Evolutionary conservation across 2,797 vertebrate genomes (phyloP).

Genomic region (Phoeniculus purpureus): DNA sequence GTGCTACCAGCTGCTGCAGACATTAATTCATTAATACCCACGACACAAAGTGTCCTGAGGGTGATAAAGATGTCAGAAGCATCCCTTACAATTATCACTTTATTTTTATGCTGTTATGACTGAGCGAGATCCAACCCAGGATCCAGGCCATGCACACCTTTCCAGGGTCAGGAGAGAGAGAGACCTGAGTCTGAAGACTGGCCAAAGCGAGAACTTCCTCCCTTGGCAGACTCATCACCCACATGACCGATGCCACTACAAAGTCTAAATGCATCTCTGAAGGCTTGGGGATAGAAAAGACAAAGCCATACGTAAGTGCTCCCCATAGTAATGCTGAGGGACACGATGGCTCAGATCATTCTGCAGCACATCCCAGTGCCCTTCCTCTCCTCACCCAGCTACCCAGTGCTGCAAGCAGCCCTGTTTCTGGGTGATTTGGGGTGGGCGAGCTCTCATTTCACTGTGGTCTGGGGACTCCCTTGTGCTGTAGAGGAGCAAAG

Average conservation of each 20-base stretch:
- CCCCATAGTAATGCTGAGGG: background rate
- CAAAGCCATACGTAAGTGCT: background rate
- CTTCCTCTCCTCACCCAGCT: background rate
- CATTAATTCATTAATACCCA: background rate
- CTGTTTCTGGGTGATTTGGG: background rate
- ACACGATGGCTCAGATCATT: rapidly evolving
- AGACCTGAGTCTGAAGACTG: background rate
- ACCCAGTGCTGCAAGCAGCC: background rate
- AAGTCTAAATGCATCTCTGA: background rate
- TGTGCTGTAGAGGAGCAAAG: background rate
- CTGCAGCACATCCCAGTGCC: rapidly evolving
- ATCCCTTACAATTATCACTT: background rate
- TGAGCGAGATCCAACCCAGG: rapidly evolving
- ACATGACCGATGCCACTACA: background rate
- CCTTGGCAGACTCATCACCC: background rate
- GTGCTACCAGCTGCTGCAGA: background rate
- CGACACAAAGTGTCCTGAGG: background rate
- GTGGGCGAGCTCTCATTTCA: rapidly evolving
- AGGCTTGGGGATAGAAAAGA: background rate
- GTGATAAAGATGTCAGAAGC: background rate
- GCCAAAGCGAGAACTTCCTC: background rate
- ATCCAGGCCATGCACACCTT: background rate
- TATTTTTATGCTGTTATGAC: background rate
- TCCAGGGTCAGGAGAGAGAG: background rate
- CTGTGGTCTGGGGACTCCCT: background rate